phyloP scores from a whole-genome alignment of 2,888 invertebrate species.

The Noctua janthe region DNA sequence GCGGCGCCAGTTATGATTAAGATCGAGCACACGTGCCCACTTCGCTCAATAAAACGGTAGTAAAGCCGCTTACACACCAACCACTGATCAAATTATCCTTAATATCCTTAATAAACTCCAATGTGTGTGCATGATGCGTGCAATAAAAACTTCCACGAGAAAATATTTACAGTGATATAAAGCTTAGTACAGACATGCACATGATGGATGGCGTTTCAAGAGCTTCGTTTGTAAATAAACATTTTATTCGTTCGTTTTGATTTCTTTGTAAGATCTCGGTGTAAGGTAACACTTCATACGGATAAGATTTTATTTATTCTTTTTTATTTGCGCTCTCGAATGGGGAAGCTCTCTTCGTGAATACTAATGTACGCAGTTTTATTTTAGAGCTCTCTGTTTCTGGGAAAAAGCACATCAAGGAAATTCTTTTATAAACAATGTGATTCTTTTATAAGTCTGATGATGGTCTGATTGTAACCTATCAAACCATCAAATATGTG shows the following conservation, averaged over 20 bases:
- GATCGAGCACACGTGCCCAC: conserved; percentile 70
- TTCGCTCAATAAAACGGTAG: conserved; percentile 70
- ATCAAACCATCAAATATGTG: conserved; percentile 8
- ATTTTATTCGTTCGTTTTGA: conserved; percentile 62
- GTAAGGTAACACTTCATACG: conserved; percentile 66
- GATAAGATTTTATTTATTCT: conserved; percentile 58
- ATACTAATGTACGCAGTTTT: conserved; percentile 35
- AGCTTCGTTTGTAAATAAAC: conserved; percentile 61
- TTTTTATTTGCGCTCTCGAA: conserved; percentile 49
- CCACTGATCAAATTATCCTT: conserved; percentile 67
- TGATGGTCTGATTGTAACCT: not conserved
- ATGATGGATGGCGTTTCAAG: conserved; percentile 51
- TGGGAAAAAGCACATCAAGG: not conserved
- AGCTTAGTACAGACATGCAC: conserved; percentile 46
- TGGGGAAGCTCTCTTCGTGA: conserved; percentile 34
- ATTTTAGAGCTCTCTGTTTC: not conserved
- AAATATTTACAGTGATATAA: conserved; percentile 62
- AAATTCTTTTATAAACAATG: not conserved
- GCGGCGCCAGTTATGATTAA: conserved; percentile 70
- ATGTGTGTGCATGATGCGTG: conserved; percentile 55
- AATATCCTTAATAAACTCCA: conserved; percentile 64
- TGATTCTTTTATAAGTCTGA: not conserved
- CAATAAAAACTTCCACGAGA: conserved; percentile 67
- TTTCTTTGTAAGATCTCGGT: conserved; percentile 62
- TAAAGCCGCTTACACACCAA: conserved; percentile 67